A percentile compares a stretch with the other conserved stretches of the same genome.
Evolutionary conservation across 2,888 invertebrate genomes (phyloP).

Genomic region (Lasioglossum morio): DNA sequence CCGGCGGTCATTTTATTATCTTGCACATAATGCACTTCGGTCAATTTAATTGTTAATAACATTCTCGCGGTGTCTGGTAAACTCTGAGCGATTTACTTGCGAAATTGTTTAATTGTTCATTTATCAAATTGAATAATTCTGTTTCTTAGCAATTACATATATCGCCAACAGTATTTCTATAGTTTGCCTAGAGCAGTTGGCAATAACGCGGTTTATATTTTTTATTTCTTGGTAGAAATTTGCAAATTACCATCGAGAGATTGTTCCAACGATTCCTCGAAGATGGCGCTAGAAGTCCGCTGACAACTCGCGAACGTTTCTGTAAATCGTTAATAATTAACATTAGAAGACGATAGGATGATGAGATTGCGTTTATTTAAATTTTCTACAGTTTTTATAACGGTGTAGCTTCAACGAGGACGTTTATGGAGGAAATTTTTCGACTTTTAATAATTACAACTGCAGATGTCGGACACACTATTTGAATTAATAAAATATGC

Average conservation of each 20-base stretch:
- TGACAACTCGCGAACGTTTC: slow-evolving; percentile 7
- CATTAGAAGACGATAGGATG: background rate
- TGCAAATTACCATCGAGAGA: slow-evolving; percentile 12
- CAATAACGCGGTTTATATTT: background rate
- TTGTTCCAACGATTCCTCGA: slow-evolving; percentile 22
- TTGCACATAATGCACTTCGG: background rate
- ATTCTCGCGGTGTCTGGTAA: background rate
- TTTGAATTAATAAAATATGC: background rate
- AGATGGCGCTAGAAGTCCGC: slow-evolving; percentile 56
- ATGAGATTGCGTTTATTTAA: background rate
- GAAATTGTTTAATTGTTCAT: background rate
- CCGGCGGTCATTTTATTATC: slow-evolving; percentile 29
- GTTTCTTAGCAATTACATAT: background rate
- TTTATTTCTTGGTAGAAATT: slow-evolving; percentile 2
- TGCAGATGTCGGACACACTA: background rate
- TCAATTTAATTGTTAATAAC: background rate
- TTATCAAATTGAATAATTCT: background rate
- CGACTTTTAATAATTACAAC: background rate
- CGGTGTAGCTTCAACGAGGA: background rate
- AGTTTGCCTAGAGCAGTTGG: background rate
- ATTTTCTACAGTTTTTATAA: background rate
- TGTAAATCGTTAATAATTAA: background rate
- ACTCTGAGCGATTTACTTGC: background rate
- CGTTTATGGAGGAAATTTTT: background rate
- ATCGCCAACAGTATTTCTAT: background rate